A percentile compares a stretch with the other conserved stretches of the same genome.
These are phyloP conservation scores for Gasterosteus aculeatus DNA, from an alignment of 2,113 vertebrate species.

Conservation along the genomic window DNA sequence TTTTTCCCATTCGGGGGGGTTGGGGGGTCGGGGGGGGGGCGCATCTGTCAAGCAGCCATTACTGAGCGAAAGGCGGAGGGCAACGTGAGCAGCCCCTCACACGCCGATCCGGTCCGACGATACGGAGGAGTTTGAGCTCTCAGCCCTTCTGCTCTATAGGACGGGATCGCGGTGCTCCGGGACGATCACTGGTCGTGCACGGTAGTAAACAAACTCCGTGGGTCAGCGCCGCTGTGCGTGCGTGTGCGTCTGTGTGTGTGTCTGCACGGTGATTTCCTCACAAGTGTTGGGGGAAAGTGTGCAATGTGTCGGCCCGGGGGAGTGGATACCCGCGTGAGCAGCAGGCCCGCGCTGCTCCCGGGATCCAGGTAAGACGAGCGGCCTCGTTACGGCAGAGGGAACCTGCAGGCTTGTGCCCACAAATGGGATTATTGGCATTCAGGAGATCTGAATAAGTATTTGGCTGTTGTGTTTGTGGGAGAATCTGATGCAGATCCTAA, in stretches of 20 bases:
- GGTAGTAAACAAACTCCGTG: slow-evolving; percentile 57
- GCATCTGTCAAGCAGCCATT: slow-evolving; percentile 75
- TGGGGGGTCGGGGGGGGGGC: background rate
- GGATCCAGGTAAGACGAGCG: slow-evolving; percentile 65
- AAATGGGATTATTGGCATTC: slow-evolving; percentile 58
- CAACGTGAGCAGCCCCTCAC: slow-evolving; percentile 54
- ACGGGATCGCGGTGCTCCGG: slow-evolving; percentile 40
- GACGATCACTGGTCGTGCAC: slow-evolving; percentile 49
- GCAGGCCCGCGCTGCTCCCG: slow-evolving; percentile 44
- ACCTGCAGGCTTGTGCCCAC: slow-evolving; percentile 40
- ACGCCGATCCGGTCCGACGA: slow-evolving; percentile 56
- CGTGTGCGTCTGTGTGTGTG: slow-evolving; percentile 1
- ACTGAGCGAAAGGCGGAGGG: slow-evolving; percentile 71
- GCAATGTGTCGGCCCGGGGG: slow-evolving; percentile 50
- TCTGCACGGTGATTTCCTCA: slow-evolving; percentile 53
- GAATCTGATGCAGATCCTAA: slow-evolving; percentile 8
- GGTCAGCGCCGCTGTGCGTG: slow-evolving; percentile 21
- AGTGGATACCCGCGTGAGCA: slow-evolving; percentile 43
- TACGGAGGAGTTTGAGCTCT: slow-evolving; percentile 57
- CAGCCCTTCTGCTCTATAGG: slow-evolving; percentile 6
- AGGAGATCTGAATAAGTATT: slow-evolving; percentile 17
- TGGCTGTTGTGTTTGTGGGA: slow-evolving; percentile 32
- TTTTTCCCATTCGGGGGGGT: slow-evolving; percentile 7
- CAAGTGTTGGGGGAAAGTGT: slow-evolving; percentile 66
- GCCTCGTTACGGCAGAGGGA: slow-evolving; percentile 59